phyloP scores from a whole-genome alignment of 2,113 vertebrate genomes.

The human (Homo sapiens) region DNA sequence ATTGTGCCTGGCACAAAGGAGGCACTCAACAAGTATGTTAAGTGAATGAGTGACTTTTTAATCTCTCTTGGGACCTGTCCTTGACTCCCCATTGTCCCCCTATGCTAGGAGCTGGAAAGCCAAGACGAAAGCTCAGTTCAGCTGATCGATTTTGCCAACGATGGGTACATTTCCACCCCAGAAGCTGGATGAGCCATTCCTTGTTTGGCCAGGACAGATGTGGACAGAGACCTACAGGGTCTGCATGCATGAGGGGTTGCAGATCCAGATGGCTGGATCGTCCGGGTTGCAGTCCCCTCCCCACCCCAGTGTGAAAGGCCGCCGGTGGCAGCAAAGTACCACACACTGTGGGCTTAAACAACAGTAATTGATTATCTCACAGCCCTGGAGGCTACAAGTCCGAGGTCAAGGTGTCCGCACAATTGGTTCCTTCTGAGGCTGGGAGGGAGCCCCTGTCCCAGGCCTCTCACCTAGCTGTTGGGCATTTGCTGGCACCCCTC shows the following conservation, averaged over 20 bases:
- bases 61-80: not conserved
- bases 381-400: not conserved
- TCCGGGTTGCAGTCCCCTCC: accelerated
- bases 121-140: accelerated
- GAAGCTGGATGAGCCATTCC: not conserved
- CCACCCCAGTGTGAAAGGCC: not conserved
- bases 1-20: accelerated
- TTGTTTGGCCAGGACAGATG: not conserved
- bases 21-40: accelerated
- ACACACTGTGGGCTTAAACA: accelerated
- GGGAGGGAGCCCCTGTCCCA: not conserved
- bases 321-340: accelerated
- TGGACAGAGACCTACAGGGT: too few relatives aligned
- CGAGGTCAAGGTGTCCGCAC: accelerated
- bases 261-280: too few relatives aligned
- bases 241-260: too few relatives aligned
- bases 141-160: accelerated
- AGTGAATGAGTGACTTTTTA: too few relatives aligned
- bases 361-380: accelerated
- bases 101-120: not conserved
- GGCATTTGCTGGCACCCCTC: not conserved
- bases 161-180: accelerated
- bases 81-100: not conserved
- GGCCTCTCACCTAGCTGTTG: accelerated
- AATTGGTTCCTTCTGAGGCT: not conserved